Base-by-base conservation (phyloP, 2,888 invertebrate genomes). In the Archips xylosteana region DNA sequence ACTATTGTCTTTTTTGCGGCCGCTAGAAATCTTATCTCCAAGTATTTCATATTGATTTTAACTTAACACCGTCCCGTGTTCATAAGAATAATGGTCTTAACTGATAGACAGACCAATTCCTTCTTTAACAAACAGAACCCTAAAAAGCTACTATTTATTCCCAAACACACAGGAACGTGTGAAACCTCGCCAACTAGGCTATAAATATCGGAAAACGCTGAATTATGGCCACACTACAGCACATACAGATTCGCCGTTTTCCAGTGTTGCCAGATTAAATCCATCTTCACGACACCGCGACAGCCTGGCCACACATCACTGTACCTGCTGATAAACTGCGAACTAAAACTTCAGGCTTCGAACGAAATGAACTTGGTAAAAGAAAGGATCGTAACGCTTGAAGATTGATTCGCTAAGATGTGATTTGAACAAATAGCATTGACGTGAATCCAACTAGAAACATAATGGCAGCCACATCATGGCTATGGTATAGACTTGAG, bases 131-230 rank as follows among this genome's bases (percentile, higher is more conserved):
- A n/a, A 23, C 4, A 6, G 39, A 39, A 4, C 39, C 39, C 39
- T 39, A 54, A 54, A 54, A 54, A 54, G 23, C 54, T 9, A 54
- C 2, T n/a, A 23, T 54, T 54, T 85, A 85, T 87, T 86, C 80
- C 79, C 71, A 78, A 83, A 87, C 23, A 88, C 84, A 86, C 81
- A 83, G 79, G 83, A 79, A 86, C 87, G 87, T 88, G 89, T 86
- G 86, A 88, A 89, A 89, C 87, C 80, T 87, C 82, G 82, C 12
- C 83, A 85, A 88, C 86, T 83, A 84, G 81, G 86, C 89, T 80
- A 89, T 89, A 90, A 90, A 90, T 90, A 90, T 90, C 83, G 89
- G 83, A 79, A 81, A 81, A 81, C 85, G 78, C 80, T 89, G 89
- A 90, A 81, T 89, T 89, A 90, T 89, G 79, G 86, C 77, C 82